Base-by-base conservation (phyloP, 1,140 invertebrate genomes). In the Psilanteris sp. region DNA sequence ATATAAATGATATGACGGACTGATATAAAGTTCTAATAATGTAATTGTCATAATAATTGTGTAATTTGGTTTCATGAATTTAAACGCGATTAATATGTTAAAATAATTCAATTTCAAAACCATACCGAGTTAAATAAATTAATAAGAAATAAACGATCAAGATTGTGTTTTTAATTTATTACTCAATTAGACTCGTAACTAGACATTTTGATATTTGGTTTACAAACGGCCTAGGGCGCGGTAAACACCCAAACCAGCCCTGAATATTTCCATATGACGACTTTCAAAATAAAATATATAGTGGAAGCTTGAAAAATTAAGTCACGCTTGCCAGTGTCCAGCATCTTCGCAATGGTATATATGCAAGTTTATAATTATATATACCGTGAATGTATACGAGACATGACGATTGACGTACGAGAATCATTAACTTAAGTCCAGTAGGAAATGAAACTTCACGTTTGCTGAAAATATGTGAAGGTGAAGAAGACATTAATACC, bases 271-370 rank as follows among this genome's bases (percentile, higher is more conserved):
- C n/a, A 68, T 68, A 48, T 43, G 55, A 50, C 50, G 9, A 67
- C 62, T 61, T 52, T 43, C 46, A 31, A 67, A 55, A 67, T 67
- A 31, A 67, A 67, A n/a, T n/a, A 67, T 67, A 55, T 41, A 67
- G 39, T 44, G 57, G 50, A 55, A 26, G 31, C 31, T 55, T 32
- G 24, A n/a, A n/a, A n/a, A n/a, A 27, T 32, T 44, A 44, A 52
- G 61, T 27, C 50, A 67, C 62, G 62, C 62, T 55, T 67, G 50
- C 50, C 62, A 55, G 22, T 46, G 15, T 24, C 18, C 11, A 9
- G 36, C 36, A 8, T 31, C 22, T 48, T 50, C 6, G 24, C 59
- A 14, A 34, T 36, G n/a, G 2, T 13, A 26, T 22, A 50, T 41
- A 36, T 14, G 29, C 27, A 16, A 7, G 14, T 10, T 36, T 50